Base-by-base conservation (phyloP, 1,140 invertebrate genomes). In the Nephotettix cincticeps region DNA sequence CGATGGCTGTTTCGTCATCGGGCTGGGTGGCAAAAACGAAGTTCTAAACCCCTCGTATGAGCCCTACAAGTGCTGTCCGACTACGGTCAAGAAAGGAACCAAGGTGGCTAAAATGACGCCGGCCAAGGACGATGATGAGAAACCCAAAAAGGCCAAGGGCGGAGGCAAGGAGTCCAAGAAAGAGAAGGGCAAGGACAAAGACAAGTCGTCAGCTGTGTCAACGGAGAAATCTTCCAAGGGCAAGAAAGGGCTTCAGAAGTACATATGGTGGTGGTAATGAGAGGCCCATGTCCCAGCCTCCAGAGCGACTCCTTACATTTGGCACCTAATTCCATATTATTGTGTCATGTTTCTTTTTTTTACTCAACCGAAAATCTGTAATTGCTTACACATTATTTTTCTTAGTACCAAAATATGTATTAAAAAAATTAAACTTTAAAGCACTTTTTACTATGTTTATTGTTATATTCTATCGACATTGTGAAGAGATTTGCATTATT, bases 1-100 rank as follows among this genome's bases (percentile, higher is more conserved):
- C 91, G 91, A 93, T 90, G 91, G 92, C 90, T 94, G 92, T 91
- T 93, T 94, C 91, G 93, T 93, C 91, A 91, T 94, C 87, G 92
- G 92, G 86, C 89, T 94, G 88, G 91, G 91, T 84, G 90, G 90
- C 86, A 91, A 91, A 86, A 88, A 82, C 80, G 86, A 88, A 83
- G 81, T 86, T 80, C 90, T 90, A 82, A 88, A 87, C 83, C 87
- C 89, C 83, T 88, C 88, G 81, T 93, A 91, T 85, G 90, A 92
- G 88, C 90, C 92, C 78, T 94, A 92, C 87, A 91, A 93, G 86
- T 93, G 92, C 88, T 94, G 92, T 87, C 92, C 91, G 80, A 90
- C 90, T 83, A 92, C 92, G 87, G 86, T 89, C 81, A 86, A 87
- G 76, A 87, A 85, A 76, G 83, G 84, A 69, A 89, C 87, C 77